Conservation (phyloP, 2,113 vertebrate species). For the Arizona elegans region DNA sequence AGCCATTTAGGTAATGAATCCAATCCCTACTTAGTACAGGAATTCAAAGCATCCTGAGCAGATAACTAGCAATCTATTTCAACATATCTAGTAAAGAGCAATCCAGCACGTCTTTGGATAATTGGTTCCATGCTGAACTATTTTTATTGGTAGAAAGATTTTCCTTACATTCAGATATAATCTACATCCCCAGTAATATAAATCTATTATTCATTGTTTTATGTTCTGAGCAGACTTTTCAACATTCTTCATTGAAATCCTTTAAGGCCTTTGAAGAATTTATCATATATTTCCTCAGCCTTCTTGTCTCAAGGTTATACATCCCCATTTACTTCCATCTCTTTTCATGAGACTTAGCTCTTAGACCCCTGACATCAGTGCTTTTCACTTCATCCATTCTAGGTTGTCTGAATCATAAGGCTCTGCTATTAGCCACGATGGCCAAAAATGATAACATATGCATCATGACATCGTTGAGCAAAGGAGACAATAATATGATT, state of each 20-base stretch:
- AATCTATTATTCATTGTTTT: not conserved
- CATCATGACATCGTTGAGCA: not conserved
- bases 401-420: not conserved
- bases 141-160: not conserved
- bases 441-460: not conserved
- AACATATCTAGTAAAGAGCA: not conserved
- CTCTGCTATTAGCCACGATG: not conserved
- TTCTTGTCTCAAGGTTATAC: not conserved
- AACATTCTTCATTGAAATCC: not conserved
- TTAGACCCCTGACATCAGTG: not conserved
- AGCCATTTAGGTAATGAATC: not conserved
- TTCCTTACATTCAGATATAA: not conserved
- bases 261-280: not conserved
- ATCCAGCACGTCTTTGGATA: not conserved
- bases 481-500: not conserved
- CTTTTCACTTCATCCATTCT: not conserved
- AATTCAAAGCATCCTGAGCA: not conserved
- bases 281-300: not conserved
- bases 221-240: not conserved
- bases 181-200: not conserved
- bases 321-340: not conserved
- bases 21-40: not conserved
- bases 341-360: not conserved
- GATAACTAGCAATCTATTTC: not conserved
- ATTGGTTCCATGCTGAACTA: not conserved